phyloP scores from a whole-genome alignment of 2,113 vertebrate genomes.

The Chiloscyllium plagiosum region DNA sequence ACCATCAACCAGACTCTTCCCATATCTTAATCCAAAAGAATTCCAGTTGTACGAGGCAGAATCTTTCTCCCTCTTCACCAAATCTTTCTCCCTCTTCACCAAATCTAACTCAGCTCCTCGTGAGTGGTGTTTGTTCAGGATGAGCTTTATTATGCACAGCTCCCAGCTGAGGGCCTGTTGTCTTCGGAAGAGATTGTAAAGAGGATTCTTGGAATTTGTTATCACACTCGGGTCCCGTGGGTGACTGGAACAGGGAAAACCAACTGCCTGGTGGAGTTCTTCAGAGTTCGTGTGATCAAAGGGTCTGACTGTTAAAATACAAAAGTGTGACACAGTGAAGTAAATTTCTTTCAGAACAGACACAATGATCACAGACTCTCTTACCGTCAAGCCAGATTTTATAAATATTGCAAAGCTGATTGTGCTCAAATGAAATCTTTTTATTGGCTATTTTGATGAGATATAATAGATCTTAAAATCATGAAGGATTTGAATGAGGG shows the following conservation, averaged over 20 bases:
- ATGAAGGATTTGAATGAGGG: not conserved
- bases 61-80: constrained; percentile 50
- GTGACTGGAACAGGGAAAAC: not conserved
- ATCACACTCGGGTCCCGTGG: not conserved
- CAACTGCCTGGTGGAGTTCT: not conserved
- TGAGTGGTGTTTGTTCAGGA: not conserved
- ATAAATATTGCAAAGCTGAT: not conserved
- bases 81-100: constrained; percentile 47
- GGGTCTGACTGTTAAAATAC: not conserved
- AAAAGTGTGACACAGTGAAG: not conserved
- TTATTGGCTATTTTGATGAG: not conserved
- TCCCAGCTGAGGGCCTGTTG: not conserved
- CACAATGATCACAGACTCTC: not conserved
- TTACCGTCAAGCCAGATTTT: not conserved
- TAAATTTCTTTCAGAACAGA: not conserved
- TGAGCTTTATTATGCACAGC: no score
- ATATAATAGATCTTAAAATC: not conserved
- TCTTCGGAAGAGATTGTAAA: not conserved
- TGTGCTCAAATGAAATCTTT: not conserved
- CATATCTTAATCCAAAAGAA: constrained; percentile 63
- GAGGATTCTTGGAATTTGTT: constrained; percentile 27
- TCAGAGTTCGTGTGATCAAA: not conserved
- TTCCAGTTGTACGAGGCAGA: constrained; percentile 62
- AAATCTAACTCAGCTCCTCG: constrained; percentile 40
- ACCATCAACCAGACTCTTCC: constrained; percentile 45